Evolutionary conservation across 2,888 invertebrate species (phyloP), one percentile per base, ranked within the genome.

Genomic region (Drosophila flavopinicola): DNA sequence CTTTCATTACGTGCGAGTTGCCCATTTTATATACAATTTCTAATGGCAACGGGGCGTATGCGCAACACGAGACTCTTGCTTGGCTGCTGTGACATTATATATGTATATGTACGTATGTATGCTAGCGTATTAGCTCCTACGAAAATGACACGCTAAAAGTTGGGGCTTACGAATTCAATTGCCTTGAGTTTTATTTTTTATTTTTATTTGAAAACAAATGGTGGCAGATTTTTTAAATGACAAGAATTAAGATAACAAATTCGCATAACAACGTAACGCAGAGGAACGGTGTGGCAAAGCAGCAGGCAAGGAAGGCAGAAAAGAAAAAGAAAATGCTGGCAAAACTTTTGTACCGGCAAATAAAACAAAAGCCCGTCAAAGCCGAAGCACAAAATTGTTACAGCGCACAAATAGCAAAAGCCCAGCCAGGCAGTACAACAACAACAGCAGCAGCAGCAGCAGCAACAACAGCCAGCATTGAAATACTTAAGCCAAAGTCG

Each of bases 161-260:
- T 78, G 54, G 33, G 6, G 67, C 48, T 60, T 67, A 74, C 64
- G 75, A 70, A 84, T 84, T 80, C 80, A 82, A 82, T 82, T 84
- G 78, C 76, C 72, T 59, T 69, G 66, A 80, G 80, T 80, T 82
- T 76, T 80, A n/a, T n/a, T n/a, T n/a, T n/a, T n/a, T n/a, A n/a
- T n/a, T n/a, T n/a, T n/a, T n/a, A 72, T 82, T 84, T 80, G 77
- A 80, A 64, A 78, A 84, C 75, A 80, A 82, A 78, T 75, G 78
- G 58, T 35, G 63, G 75, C 76, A 68, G 79, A 77, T 77, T 82
- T 83, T 69, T 64, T 66, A 83, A 83, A 83, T 85, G 86, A 87
- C 84, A 79, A 63, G 83, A 83, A 85, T 87, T 83, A 87, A 87
- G 83, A 83, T 83, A 85, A 79, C 83, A 79, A 87, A 83, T 87